phyloP scores from a whole-genome alignment of 2,888 invertebrate genomes.

The Scaptomyza parva region DNA sequence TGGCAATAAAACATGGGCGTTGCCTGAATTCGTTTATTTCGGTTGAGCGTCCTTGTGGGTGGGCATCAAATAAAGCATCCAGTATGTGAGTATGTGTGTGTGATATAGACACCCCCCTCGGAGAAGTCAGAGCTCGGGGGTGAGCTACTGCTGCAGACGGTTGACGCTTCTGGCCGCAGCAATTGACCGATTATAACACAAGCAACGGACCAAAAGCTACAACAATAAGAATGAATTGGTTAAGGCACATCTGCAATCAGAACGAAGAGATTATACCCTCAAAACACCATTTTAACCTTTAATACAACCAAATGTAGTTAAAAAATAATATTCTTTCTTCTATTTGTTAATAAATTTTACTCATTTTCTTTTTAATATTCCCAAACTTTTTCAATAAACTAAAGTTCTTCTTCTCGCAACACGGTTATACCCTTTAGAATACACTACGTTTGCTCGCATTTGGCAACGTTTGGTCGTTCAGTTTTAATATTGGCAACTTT shows the following conservation, averaged over 20 bases:
- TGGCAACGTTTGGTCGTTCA: conserved; percentile 57
- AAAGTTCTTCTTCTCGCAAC: not conserved
- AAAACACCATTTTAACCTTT: too few species aligned
- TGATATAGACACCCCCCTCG: conserved; percentile 21
- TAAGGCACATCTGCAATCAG: not conserved
- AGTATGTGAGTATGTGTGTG: conserved; percentile 1
- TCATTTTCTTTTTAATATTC: not conserved
- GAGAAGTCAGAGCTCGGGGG: not conserved
- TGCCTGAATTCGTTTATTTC: conserved; percentile 31
- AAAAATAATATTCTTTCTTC: not conserved
- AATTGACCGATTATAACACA: conserved; percentile 72
- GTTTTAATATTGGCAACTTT: conserved; percentile 84
- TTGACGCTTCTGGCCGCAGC: conserved; percentile 56
- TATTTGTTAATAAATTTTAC: not conserved
- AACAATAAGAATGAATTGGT: conserved; percentile 36
- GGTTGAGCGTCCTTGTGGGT: conserved; percentile 4
- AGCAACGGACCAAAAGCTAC: conserved; percentile 29
- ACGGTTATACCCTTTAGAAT: not conserved
- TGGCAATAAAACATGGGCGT: conserved; percentile 56
- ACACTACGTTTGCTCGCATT: conserved; percentile 21
- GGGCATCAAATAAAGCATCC: conserved; percentile 20
- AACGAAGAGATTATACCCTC: conserved; percentile 8
- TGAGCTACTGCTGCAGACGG: conserved; percentile 29
- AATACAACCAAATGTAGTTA: too few species aligned
- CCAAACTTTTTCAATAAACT: not conserved